Conservation (phyloP, 2,797 vertebrate species). For the Phrynocephalus forsythii region DNA sequence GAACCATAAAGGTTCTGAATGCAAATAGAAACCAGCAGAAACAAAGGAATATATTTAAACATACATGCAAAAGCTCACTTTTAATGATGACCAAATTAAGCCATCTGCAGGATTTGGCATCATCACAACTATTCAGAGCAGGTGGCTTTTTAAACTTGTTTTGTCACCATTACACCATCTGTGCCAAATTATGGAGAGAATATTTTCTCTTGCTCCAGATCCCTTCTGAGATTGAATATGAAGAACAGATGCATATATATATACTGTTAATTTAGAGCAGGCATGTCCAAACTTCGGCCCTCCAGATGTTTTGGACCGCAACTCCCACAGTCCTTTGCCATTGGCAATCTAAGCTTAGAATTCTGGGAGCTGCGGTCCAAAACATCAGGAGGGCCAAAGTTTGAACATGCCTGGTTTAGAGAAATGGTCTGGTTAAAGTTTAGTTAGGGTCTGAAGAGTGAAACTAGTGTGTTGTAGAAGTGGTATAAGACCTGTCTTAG, state of each 20-base stretch:
- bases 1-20: background rate
- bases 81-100: background rate
- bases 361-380: no score
- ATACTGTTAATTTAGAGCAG: no score
- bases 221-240: background rate
- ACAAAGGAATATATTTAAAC: background rate
- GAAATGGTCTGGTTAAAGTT: no score
- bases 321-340: no score
- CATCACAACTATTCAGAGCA: background rate
- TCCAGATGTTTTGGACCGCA: no score
- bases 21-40: background rate
- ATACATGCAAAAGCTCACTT: background rate
- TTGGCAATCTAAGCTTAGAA: no score
- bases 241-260: background rate
- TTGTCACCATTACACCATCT: background rate
- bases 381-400: no score
- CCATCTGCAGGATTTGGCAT: background rate
- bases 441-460: no score
- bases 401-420: no score
- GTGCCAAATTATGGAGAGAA: background rate
- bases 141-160: background rate
- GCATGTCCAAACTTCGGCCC: no score
- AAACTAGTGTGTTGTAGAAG: no score
- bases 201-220: background rate
- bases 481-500: no score